Base-by-base conservation (phyloP, 2,888 invertebrate genomes). In the Iselma pallidipennis region DNA sequence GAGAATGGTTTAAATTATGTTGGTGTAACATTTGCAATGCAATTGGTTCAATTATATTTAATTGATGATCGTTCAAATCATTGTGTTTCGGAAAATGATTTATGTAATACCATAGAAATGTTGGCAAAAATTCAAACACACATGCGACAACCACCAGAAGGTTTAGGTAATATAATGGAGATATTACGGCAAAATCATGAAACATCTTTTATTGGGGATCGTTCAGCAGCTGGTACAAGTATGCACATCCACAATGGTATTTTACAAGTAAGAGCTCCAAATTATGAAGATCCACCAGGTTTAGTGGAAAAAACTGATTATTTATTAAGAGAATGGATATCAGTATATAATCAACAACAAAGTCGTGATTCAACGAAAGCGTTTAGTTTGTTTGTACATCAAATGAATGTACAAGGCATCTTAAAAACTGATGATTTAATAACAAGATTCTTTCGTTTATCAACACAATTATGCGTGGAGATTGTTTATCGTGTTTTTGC, bases 361-460 rank as follows among this genome's bases (percentile, higher is more conserved):
- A 91, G 91, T 54, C 89, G 94, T 45, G 95, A 95, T 77, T 88
- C 94, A 0, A 90, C 91, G 0, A 96, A 96, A 81, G 94, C 96
- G 42, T 97, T 98, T 81, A 91, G 93, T 66, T 83, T 94, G 69
- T 98, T 98, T 82, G 96, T 98, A 3, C 95, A 95, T 76, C 93
- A 96, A 81, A 96, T 99, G 96, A 97, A 97, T 80, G 88, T 94
- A 74, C 93, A 95, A 73, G 96, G 99, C 4, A 96, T 99, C 63
- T 84, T 98, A 55, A 98, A 98, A 81, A 96, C 97, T 0, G 99
- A 99, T 78, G 98, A 99, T 77, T 86, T 97, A 76, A 97, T 99
- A 66, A 96, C 97, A 0, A 85, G 98, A 60, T 99, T 99, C 85
- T 98, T 99, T 86, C 89, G 98, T 48, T 88, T 98, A 64, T 96